Evolutionary conservation across 1,140 invertebrate species (phyloP), one percentile per base, ranked within the genome.

Genomic region (Microplitis mediator): DNA sequence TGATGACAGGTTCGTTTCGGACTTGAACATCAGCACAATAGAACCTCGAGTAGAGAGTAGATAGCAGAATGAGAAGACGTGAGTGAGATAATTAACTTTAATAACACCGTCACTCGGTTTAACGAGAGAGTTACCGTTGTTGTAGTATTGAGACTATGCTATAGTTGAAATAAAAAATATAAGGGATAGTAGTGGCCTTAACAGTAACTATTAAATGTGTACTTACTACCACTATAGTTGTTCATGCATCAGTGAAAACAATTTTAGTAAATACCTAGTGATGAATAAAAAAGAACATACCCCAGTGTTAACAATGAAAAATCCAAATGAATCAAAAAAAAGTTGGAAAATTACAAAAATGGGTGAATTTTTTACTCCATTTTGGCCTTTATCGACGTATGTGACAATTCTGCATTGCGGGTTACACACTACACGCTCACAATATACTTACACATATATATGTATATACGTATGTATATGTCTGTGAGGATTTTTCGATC

Each of bases 11-110:
- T 63, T 63, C n/a, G 32, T 35, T 39, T 34, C 3, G 61, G 8
- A 56, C n/a, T 3, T 63, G 61, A 63, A 39, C n/a, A 36, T 35
- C 9, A 14, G n/a, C 13, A 8, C 35, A 63, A 63, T 63, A 34
- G 61, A 3, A 14, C 9, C 23, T 23, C 23, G 23, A 23, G 23
- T 23, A 23, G 35, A 8, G 5, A 4, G 45, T 34, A 23, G 50
- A 45, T 45, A 45, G 39, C 39, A 45, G 39, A 45, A 45, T n/a
- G 16, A n/a, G n/a, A 54, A 34, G 14, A 39, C 13, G 16, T 31
- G 67, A 69, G 60, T 62, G 52, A 23, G 39, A 58, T 70, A 67
- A 75, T 72, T 75, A 75, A 75, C 74, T 73, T 73, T 72, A 67
- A 69, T 73, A 71, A 71, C 62, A 67, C 56, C 64, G 71, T 75